Evolutionary conservation across 2,888 invertebrate genomes (phyloP).

Genomic region (Hyposoter didymator): DNA sequence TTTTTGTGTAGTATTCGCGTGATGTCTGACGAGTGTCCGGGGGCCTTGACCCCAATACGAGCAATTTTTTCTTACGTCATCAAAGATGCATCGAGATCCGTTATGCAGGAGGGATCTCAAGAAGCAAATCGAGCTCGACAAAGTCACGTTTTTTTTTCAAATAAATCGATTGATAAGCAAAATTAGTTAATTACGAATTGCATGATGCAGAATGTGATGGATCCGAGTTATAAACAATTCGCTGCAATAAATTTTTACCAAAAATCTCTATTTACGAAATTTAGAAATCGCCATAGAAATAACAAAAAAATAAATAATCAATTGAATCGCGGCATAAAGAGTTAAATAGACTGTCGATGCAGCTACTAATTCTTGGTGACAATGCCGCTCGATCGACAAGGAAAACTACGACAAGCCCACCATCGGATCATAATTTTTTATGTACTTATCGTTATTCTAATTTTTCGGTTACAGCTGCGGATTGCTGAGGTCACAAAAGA

Average conservation of each 20-base stretch:
- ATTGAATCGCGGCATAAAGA: neutral
- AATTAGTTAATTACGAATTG: neutral
- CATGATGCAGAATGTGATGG: neutral
- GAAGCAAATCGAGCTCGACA: neutral
- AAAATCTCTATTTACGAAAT: neutral
- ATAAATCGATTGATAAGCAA: neutral
- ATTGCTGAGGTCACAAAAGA: conserved; percentile 15
- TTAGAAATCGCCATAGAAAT: neutral
- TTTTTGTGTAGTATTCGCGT: neutral
- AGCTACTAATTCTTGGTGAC: neutral
- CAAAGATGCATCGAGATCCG: neutral
- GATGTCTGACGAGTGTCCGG: conserved; percentile 1
- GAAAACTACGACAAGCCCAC: conserved; percentile 37
- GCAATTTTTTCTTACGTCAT: neutral
- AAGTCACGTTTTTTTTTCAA: neutral
- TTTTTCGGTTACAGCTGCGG: conserved; percentile 9
- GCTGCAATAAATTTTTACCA: neutral
- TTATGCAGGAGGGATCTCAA: neutral
- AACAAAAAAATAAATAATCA: neutral
- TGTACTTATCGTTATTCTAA: conserved; percentile 17
- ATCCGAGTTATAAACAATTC: neutral
- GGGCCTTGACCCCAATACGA: neutral
- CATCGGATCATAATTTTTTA: neutral
- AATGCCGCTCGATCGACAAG: conserved; percentile 23
- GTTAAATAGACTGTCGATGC: neutral